A percentile compares a stretch with the other conserved stretches of the same genome.
Conservation (phyloP, 1,140 invertebrate genomes). For the Leucophenga varia region DNA sequence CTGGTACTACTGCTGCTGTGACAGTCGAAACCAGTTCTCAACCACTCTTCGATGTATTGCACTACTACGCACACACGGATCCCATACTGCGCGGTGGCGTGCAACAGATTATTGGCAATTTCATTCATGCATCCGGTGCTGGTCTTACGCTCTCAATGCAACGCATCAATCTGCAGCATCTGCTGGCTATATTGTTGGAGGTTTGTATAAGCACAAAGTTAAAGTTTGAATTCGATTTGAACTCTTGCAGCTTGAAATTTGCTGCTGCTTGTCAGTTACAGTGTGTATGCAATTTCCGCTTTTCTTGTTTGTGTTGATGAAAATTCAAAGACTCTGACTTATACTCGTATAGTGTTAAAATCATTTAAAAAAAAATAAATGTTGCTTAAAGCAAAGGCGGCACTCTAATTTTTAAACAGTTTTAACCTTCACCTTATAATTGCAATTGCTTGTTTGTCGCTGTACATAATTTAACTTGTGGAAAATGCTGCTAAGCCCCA, state of each 20-base stretch:
- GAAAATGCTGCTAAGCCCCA: no score
- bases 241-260: no score
- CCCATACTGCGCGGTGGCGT: slow-evolving; percentile 76
- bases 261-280: no score
- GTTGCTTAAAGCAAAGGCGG: no score
- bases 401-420: no score
- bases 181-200: slow-evolving; percentile 49
- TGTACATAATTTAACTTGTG: no score
- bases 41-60: slow-evolving; percentile 66
- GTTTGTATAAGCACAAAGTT: slow-evolving; percentile 25
- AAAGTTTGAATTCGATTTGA: no score
- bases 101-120: slow-evolving; percentile 65
- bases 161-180: slow-evolving; percentile 59
- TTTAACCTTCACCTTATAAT: not conserved
- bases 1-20: not conserved
- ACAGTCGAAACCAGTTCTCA: slow-evolving; percentile 48
- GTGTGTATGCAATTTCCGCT: no score
- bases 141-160: slow-evolving; percentile 28
- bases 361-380: no score
- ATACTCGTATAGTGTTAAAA: no score
- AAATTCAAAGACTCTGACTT: no score
- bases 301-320: no score
- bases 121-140: slow-evolving; percentile 57
- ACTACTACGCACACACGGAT: slow-evolving; percentile 72
- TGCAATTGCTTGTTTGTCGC: not conserved